These are phyloP conservation scores for Apis mellifera DNA, from an alignment of 1,140 invertebrate species.

Conservation along the genomic window Amel_HAv3.1 CM009933.2:11481001-11481500, in stretches of 20 bases:
- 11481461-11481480: not conserved
- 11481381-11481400: too few species aligned
- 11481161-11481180: constrained; percentile 31
- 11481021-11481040: constrained; percentile 58
- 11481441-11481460: not conserved
- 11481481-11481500: not conserved
- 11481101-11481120: constrained; percentile 20
- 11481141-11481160: constrained; percentile 26
- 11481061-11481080: not conserved
- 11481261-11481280: not conserved
- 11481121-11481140: constrained; percentile 1
- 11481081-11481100: not conserved
- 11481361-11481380: not conserved
- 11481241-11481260: too few species aligned
- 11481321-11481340: constrained; percentile 22
- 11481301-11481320: constrained; percentile 5
- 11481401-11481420: too few species aligned
- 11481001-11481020: constrained; percentile 57
- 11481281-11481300: not conserved
- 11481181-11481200: too few species aligned
- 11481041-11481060: constrained; percentile 21
- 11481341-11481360: constrained; percentile 2
- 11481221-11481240: not conserved
- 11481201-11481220: too few species aligned
- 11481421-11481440: too few species aligned